Evolutionary conservation across 1,140 invertebrate genomes (phyloP).

Genomic region (Drosophila gunungcola): DNA sequence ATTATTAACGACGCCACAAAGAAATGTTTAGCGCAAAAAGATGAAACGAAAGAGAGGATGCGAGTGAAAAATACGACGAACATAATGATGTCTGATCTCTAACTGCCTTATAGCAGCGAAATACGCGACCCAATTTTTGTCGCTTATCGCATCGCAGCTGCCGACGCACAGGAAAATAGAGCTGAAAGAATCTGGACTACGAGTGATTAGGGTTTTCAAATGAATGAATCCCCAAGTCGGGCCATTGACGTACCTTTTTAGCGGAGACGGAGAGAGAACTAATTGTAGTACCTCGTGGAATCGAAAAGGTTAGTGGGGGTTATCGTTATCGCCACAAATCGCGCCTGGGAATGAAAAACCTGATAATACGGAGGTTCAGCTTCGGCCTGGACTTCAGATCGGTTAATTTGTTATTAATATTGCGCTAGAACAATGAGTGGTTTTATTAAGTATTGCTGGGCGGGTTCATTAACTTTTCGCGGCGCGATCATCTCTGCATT

Average conservation of each 20-base stretch:
- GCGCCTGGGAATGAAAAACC: slow-evolving; percentile 21
- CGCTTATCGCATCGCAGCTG: slow-evolving; percentile 66
- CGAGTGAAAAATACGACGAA: slow-evolving; percentile 28
- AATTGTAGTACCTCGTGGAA: slow-evolving; percentile 43
- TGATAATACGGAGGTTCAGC: slow-evolving; percentile 34
- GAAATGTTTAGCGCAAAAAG: slow-evolving; percentile 66
- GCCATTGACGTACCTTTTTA: slow-evolving; percentile 56
- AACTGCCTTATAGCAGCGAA: slow-evolving; percentile 73
- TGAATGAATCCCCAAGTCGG: slow-evolving; percentile 59
- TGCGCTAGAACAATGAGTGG: slow-evolving; percentile 26
- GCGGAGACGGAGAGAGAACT: slow-evolving; percentile 10
- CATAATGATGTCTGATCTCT: slow-evolving; percentile 52
- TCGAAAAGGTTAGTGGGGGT: slow-evolving; percentile 24
- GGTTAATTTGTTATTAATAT: slow-evolving; percentile 36
- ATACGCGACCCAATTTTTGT: slow-evolving; percentile 73
- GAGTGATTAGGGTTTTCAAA: slow-evolving; percentile 59
- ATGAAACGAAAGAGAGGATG: slow-evolving; percentile 32
- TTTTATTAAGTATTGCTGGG: slow-evolving; percentile 16
- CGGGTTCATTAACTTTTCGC: slow-evolving; percentile 41
- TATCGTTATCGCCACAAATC: slow-evolving; percentile 29
- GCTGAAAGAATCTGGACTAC: not conserved
- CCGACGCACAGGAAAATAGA: slow-evolving; percentile 18
- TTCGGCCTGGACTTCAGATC: slow-evolving; percentile 14
- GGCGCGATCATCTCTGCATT: slow-evolving; percentile 32
- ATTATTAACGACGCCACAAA: slow-evolving; percentile 77